phyloP scores from a whole-genome alignment of 2,888 invertebrate genomes.

The Euproctis similis region DNA sequence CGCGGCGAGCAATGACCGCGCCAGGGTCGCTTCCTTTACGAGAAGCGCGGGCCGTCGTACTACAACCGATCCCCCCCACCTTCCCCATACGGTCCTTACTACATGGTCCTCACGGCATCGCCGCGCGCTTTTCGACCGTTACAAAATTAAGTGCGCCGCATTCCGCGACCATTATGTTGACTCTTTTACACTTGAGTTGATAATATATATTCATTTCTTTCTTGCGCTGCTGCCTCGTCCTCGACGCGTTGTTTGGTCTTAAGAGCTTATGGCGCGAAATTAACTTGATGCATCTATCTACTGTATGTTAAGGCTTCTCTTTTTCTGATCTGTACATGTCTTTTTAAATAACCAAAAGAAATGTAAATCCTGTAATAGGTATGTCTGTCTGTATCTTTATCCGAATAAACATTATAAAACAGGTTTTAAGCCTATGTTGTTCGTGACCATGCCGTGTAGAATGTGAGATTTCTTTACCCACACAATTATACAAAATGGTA shows the following conservation, averaged over 20 bases:
- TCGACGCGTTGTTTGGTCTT: slow-evolving; percentile 18
- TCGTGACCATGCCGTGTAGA: too few species aligned
- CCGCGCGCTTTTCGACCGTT: slow-evolving; percentile 68
- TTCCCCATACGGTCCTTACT: slow-evolving; percentile 47
- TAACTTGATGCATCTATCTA: too few species aligned
- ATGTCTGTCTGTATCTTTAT: too few species aligned
- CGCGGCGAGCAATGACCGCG: slow-evolving; percentile 75
- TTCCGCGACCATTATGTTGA: slow-evolving; percentile 56
- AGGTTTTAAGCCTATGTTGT: too few species aligned
- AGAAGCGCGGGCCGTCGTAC: slow-evolving; percentile 71
- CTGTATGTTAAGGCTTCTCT: too few species aligned
- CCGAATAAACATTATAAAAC: too few species aligned
- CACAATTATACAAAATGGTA: too few species aligned
- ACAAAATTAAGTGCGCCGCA: slow-evolving; percentile 73
- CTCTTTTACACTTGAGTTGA: slow-evolving; percentile 41
- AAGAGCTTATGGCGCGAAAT: slow-evolving; percentile 36
- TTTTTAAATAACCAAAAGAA: too few species aligned
- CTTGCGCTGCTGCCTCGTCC: slow-evolving; percentile 19
- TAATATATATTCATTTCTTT: slow-evolving; percentile 19
- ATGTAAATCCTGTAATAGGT: too few species aligned
- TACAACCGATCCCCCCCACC: slow-evolving; percentile 55
- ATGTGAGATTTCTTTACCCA: too few species aligned
- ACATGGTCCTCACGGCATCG: slow-evolving; percentile 55
- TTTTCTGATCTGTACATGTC: too few species aligned
- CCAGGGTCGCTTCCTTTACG: slow-evolving; percentile 76